phyloP scores from a whole-genome alignment of 2,113 vertebrate species.

The Agelaius phoeniceus region DNA sequence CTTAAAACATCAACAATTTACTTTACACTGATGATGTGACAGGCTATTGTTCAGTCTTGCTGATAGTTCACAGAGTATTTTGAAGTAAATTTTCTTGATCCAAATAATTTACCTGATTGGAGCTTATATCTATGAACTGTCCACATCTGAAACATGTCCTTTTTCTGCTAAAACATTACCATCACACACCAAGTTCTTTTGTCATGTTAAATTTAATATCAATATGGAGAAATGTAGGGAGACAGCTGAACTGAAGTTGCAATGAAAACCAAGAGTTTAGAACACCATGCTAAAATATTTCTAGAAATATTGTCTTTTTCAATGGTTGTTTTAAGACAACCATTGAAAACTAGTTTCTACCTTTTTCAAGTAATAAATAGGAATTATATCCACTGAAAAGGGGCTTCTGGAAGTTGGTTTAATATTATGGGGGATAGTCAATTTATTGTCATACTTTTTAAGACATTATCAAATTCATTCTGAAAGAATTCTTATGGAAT shows the following conservation, averaged over 20 bases:
- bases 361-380: background rate
- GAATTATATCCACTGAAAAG: background rate
- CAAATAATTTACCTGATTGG: background rate
- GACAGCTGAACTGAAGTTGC: background rate
- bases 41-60: background rate
- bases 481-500: background rate
- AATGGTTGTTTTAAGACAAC: background rate
- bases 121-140: background rate
- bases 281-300: background rate
- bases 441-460: background rate
- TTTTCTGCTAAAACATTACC: background rate
- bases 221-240: background rate
- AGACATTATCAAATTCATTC: background rate
- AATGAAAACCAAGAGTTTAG: background rate
- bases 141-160: background rate
- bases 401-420: background rate
- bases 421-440: background rate
- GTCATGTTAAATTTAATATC: background rate
- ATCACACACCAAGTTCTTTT: background rate
- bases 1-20: background rate
- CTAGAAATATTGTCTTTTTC: background rate
- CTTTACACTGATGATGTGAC: background rate
- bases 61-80: background rate
- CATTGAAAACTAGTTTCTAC: background rate
- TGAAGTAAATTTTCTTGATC: background rate